Percentiles rank a stretch among this genome's conserved stretches.
phyloP scores from a whole-genome alignment of 2,797 vertebrate species.

The Pangasius larnaudii region DNA sequence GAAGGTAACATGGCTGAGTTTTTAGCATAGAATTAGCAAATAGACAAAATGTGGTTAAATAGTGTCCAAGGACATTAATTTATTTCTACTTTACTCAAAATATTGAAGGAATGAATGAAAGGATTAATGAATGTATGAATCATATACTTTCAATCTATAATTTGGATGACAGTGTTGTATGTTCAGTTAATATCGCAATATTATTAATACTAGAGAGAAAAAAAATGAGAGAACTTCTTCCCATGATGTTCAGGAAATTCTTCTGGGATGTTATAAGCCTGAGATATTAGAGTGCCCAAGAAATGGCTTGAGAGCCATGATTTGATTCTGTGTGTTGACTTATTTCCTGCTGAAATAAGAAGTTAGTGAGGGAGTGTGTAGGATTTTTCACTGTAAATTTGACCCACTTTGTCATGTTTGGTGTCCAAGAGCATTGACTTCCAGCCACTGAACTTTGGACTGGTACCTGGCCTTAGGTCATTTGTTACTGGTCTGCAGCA shows the following conservation, averaged over 20 bases:
- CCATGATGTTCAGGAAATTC: background rate
- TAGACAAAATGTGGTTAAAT: too few relatives aligned
- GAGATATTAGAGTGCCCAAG: background rate
- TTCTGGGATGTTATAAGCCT: background rate
- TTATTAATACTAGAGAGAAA: background rate
- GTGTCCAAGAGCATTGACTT: background rate
- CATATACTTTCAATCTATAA: background rate
- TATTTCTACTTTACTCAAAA: background rate
- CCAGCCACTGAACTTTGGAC: background rate
- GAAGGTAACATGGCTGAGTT: background rate
- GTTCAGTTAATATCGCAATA: background rate
- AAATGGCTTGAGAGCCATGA: background rate
- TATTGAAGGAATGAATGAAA: background rate
- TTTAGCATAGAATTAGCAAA: background rate
- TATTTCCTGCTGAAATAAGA: background rate
- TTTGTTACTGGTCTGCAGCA: background rate
- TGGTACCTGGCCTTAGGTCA: background rate
- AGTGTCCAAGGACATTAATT: background rate
- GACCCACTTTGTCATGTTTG: background rate
- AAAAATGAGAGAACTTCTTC: background rate
- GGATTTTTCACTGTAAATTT: background rate
- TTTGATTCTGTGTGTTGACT: background rate
- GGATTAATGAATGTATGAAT: too few relatives aligned
- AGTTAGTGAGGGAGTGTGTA: background rate
- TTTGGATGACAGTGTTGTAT: background rate